A percentile compares a stretch with the other conserved stretches of the same genome.
Evolutionary conservation across 2,113 vertebrate genomes (phyloP).

Genomic region (Panthera uncia): DNA sequence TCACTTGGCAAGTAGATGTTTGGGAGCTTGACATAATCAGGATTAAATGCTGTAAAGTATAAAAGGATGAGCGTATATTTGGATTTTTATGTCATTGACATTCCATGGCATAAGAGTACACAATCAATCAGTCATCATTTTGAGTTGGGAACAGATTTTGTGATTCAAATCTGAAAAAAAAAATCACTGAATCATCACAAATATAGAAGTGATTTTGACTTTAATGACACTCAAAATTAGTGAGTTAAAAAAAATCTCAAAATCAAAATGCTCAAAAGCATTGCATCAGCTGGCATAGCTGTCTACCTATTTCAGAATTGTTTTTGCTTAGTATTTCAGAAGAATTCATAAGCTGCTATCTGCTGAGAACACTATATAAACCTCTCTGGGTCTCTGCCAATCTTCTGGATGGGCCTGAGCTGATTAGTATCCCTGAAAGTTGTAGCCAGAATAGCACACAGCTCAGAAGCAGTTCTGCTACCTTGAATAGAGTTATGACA

Average conservation of each 20-base stretch:
- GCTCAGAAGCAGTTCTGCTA: neutral
- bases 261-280: slow-evolving; percentile 48
- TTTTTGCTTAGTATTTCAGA: neutral
- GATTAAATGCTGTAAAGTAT: slow-evolving; percentile 10
- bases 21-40: slow-evolving; percentile 37
- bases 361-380: neutral
- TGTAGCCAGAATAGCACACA: neutral
- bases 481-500: neutral
- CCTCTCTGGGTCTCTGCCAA: neutral
- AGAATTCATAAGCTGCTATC: neutral
- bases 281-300: neutral
- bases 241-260: slow-evolving; percentile 43
- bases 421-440: neutral
- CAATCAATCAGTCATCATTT: slow-evolving; percentile 53
- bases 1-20: neutral
- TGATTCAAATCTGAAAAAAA: slow-evolving; percentile 51
- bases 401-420: neutral
- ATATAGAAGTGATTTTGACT: slow-evolving; percentile 53
- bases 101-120: neutral
- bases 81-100: slow-evolving; percentile 57
- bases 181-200: slow-evolving; percentile 46
- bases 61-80: slow-evolving; percentile 48
- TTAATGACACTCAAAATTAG: slow-evolving; percentile 50
- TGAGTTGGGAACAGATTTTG: slow-evolving; percentile 50
- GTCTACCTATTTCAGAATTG: neutral